Percentiles rank a stretch among this genome's conserved stretches.
Conservation (phyloP, 2,797 vertebrate genomes). For the Triplophysa yarkandensis region DNA sequence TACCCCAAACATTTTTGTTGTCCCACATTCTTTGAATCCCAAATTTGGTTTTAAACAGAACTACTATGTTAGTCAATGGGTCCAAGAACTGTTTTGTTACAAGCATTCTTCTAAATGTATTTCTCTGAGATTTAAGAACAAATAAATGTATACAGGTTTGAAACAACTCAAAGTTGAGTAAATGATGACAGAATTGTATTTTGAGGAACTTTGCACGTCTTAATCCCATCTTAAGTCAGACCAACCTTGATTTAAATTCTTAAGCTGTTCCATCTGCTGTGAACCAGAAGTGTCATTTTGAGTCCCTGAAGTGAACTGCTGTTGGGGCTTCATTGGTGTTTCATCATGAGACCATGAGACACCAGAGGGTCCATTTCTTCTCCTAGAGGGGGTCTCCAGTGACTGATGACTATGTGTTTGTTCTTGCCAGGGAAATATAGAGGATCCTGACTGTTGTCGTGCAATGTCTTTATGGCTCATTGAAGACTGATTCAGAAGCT, state of each 20-base stretch:
- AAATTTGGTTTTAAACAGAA: too few species aligned
- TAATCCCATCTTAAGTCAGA: background rate
- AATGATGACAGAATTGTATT: too few species aligned
- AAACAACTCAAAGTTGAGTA: too few species aligned
- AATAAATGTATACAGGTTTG: too few species aligned
- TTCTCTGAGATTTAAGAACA: too few species aligned
- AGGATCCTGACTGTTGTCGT: constrained; percentile 85
- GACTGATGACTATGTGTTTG: constrained; percentile 69
- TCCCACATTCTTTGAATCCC: too few species aligned
- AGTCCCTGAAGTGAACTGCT: constrained; percentile 62
- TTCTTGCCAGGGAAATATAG: constrained; percentile 91
- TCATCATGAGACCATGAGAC: constrained; percentile 75
- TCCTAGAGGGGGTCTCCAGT: constrained; percentile 79
- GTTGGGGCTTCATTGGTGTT: constrained; percentile 73
- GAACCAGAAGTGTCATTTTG: constrained; percentile 63
- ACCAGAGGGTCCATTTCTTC: constrained; percentile 63
- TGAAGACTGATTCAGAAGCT: constrained; percentile 79
- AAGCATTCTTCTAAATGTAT: too few species aligned
- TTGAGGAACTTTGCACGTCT: too few species aligned
- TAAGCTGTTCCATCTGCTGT: constrained; percentile 79
- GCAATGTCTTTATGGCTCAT: constrained; percentile 87
- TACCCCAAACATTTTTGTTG: too few species aligned
- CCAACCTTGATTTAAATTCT: constrained; percentile 86
- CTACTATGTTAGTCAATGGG: too few species aligned
- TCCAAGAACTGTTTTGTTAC: too few species aligned